phyloP scores from a whole-genome alignment of 2,113 vertebrate genomes.

The Rafetus swinhoei region DNA sequence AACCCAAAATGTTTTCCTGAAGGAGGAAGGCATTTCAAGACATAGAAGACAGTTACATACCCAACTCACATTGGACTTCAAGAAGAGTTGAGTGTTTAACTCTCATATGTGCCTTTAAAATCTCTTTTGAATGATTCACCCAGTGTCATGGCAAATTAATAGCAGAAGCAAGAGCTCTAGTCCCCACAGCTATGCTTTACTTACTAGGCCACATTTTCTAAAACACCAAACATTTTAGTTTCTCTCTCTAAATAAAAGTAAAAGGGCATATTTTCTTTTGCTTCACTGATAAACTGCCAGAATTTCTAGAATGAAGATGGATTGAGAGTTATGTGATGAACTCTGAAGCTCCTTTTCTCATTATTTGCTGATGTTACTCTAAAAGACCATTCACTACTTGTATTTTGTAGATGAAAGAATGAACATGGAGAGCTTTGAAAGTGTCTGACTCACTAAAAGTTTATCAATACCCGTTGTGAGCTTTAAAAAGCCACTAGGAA shows the following conservation, averaged over 20 bases:
- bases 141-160: fast-evolving
- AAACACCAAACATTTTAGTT: background rate
- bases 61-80: background rate
- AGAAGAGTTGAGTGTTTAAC: background rate
- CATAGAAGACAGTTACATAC: background rate
- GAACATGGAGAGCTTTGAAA: conserved; percentile 20
- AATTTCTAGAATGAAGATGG: background rate
- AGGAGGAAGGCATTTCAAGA: background rate
- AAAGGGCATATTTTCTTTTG: conserved; percentile 20
- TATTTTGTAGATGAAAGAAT: conserved; percentile 21
- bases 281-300: conserved; percentile 4
- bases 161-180: background rate
- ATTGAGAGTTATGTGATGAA: conserved; percentile 10
- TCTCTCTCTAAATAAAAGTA: background rate
- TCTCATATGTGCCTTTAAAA: background rate
- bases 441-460: conserved; percentile 18
- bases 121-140: background rate
- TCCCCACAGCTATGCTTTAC: background rate
- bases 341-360: conserved; percentile 1
- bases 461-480: conserved; percentile 2
- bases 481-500: background rate
- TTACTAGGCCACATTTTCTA: background rate
- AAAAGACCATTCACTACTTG: background rate
- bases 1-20: background rate
- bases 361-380: conserved; percentile 24